Evolutionary conservation across 2,888 invertebrate species (phyloP).

Genomic region (Lycaena phlaeas): DNA sequence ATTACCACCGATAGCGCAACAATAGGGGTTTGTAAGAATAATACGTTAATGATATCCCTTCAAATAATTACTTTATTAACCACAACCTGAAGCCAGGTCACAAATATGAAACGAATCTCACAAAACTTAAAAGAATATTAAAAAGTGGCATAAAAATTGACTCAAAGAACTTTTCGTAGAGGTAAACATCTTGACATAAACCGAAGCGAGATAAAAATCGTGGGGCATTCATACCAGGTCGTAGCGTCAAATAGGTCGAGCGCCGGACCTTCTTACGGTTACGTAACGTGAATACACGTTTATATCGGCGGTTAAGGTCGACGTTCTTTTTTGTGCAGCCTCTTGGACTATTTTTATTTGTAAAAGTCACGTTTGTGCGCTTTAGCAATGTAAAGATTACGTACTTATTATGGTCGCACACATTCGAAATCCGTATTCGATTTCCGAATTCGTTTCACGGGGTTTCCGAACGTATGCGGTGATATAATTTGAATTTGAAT

Average conservation of each 20-base stretch:
- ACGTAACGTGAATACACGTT: slow-evolving; percentile 1
- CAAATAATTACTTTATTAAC: no score
- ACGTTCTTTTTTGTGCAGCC: background rate
- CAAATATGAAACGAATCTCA: no score
- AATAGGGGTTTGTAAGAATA: no score
- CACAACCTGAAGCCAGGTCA: no score
- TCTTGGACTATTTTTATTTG: slow-evolving; percentile 1
- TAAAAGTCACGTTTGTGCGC: background rate
- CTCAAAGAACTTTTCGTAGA: slow-evolving; percentile 5
- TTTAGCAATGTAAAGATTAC: background rate
- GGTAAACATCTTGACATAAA: slow-evolving; percentile 16
- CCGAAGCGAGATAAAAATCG: slow-evolving; percentile 14
- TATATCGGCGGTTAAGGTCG: slow-evolving; percentile 8
- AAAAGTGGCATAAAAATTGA: slow-evolving; percentile 2
- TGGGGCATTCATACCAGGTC: slow-evolving; percentile 15
- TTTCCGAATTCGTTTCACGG: no score
- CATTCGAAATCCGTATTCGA: no score
- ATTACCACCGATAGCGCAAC: no score
- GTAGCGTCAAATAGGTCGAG: slow-evolving; percentile 21
- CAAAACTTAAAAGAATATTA: no score
- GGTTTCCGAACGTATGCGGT: no score
- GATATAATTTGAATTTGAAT: no score
- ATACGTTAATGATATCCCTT: no score
- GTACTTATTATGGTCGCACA: no score
- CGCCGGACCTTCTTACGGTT: slow-evolving; percentile 19